Evolutionary conservation across 30 jellyfish, hydroid and myxozoan genomes (phyloP).

Genomic region (Morbakka virulenta): DNA sequence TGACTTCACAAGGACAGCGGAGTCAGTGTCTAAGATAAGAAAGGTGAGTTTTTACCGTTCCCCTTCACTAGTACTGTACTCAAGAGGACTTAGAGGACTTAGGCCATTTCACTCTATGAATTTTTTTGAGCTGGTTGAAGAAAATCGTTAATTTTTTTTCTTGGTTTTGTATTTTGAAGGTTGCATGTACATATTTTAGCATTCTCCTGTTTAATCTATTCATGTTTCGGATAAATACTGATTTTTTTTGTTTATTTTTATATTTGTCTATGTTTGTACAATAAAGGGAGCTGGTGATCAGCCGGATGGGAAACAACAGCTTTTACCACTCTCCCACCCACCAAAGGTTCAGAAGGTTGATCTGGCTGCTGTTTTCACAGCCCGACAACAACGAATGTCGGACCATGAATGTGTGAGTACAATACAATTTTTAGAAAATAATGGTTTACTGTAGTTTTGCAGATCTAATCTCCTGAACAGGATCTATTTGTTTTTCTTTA

Average conservation of each 20-base stretch:
- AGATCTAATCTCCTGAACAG: not conserved
- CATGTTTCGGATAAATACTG: too few relatives aligned
- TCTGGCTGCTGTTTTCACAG: constrained; percentile 94
- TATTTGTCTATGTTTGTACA: too few relatives aligned
- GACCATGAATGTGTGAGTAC: constrained; percentile 90
- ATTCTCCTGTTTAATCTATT: too few relatives aligned
- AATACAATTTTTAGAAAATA: not conserved
- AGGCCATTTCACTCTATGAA: not conserved
- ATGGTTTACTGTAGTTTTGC: not conserved
- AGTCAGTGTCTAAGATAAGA: constrained; percentile 67
- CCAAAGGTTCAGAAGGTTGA: constrained; percentile 98
- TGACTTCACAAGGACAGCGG: constrained; percentile 95
- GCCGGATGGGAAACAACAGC: constrained; percentile 55
- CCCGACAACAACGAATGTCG: constrained; percentile 95
- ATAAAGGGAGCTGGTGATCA: too few relatives aligned
- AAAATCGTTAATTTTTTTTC: not conserved
- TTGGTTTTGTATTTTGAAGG: constrained; percentile 16
- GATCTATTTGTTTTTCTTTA: too few relatives aligned
- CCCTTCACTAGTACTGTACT: not conserved
- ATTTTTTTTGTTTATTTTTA: too few relatives aligned
- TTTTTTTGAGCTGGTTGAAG: not conserved
- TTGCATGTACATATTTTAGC: constrained; percentile 37
- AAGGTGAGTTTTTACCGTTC: constrained; percentile 23
- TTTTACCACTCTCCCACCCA: constrained; percentile 84
- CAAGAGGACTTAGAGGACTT: not conserved